These are phyloP conservation scores for Tenthredo scrophulariae DNA, from an alignment of 2,888 invertebrate species.

Conservation along the genomic window DNA sequence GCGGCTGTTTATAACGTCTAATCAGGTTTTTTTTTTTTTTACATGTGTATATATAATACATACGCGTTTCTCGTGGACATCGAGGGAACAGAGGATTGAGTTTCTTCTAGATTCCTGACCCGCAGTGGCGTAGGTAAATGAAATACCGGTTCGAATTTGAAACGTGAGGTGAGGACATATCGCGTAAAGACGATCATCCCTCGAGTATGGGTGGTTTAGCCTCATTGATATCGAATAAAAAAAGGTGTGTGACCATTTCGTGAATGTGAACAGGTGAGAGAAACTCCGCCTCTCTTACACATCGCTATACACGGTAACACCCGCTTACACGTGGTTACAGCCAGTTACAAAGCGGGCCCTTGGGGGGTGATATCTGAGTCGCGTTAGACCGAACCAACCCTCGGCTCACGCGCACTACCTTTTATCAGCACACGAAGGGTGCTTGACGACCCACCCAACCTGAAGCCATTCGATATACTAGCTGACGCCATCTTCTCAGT, in stretches of 20 bases:
- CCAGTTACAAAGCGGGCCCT: conserved; percentile 48
- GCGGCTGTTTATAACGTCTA: not conserved
- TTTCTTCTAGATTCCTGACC: not conserved
- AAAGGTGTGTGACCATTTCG: not conserved
- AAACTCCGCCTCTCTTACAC: conserved; percentile 52
- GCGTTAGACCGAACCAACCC: conserved; percentile 46
- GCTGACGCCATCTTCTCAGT: conserved; percentile 65
- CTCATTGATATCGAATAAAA: not conserved
- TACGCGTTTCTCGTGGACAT: too few species aligned
- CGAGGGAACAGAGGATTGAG: not conserved
- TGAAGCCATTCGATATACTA: conserved; percentile 64
- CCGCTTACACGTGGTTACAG: conserved; percentile 50
- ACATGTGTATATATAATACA: not conserved
- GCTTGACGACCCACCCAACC: conserved; percentile 35
- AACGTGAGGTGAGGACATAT: not conserved
- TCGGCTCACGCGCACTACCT: conserved; percentile 47
- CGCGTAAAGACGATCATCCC: not conserved
- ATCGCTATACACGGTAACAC: conserved; percentile 46
- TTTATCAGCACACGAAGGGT: conserved; percentile 62
- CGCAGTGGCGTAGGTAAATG: not conserved
- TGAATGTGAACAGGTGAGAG: conserved; percentile 38
- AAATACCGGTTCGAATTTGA: not conserved
- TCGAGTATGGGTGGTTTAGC: not conserved
- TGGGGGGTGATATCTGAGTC: conserved; percentile 51
- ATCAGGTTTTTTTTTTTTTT: not conserved